Percentiles rank a stretch among this genome's conserved stretches.
Evolutionary conservation across 2,113 vertebrate species (phyloP).

Genomic region (Tor tambroides): DNA sequence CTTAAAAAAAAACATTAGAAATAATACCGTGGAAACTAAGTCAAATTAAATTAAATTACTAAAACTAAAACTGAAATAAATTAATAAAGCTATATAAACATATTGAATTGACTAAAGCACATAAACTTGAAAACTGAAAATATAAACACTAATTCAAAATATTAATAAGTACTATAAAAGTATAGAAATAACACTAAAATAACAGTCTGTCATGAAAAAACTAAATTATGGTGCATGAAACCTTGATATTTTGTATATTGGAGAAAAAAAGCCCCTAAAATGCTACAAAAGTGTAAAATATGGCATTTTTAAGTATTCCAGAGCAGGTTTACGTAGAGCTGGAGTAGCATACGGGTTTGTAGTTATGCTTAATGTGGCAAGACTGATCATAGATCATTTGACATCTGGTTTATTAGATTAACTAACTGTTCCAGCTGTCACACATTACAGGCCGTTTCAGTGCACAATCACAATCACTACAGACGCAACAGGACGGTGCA

Average conservation of each 20-base stretch:
- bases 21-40: no score
- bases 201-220: background rate
- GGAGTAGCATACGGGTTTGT: background rate
- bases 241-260: background rate
- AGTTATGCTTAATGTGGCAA: constrained; percentile 7
- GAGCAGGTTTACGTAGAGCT: background rate
- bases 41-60: no score
- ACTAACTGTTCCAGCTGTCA: constrained; percentile 12
- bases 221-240: background rate
- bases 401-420: constrained; percentile 25
- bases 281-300: background rate
- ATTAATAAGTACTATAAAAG: background rate
- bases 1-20: no score
- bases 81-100: no score
- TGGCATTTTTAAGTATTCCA: background rate
- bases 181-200: background rate
- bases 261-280: background rate
- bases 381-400: constrained; percentile 19
- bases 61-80: no score
- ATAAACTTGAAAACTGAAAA: no score
- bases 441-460: constrained; percentile 14
- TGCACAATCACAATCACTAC: background rate
- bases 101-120: no score
- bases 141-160: no score
- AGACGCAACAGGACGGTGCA: background rate